Base-by-base conservation (phyloP, 2,113 vertebrate species). In the Rafetus swinhoei region DNA sequence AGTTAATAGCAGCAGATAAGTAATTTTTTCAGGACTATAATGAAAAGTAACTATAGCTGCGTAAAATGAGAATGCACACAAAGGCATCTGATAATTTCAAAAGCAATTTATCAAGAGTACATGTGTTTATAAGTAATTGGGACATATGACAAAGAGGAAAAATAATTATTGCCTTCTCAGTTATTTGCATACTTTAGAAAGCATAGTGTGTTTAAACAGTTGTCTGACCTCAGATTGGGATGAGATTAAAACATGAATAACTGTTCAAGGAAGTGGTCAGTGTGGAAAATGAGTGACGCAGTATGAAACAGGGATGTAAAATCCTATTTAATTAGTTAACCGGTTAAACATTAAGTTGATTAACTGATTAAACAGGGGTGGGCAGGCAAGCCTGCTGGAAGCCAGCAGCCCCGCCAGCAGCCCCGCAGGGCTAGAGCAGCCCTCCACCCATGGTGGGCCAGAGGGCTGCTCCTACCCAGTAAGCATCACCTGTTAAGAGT, bases 201-300 rank as follows among this genome's bases (percentile, higher is more conserved):
- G 50, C 6, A 90, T 0, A 25, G 77, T 7, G 3, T 0, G 79
- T 55, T 21, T 69, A 16, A 96, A 91, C 25, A 32, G 45, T 74
- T 84, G 56, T 88, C 76, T 65, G 62, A 87, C 29, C 2, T 45
- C 74, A 72, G 57, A 88, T 85, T 90, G 60, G 65, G 57, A 82
- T 83, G 53, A 88, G 59, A 90, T 55, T 84, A 79, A 15, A 69
- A 9, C 74, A 74, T 15, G 8, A 54, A 91, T 91, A 74, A 16
- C 82, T 91, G 86, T 21, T 11, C 3, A 60, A 35, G 89, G 77
- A 27, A 93, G 14, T 7, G 3, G 79, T 89, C 87, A 91, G 91
- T 15, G 1, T 83, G 90, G 60, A 94, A 93, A 94, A 97, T 84
- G 24, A 90, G 77, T 76, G 62, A 45, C 80, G 82, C 81, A 27